Evolutionary conservation across 2,888 invertebrate species (phyloP), one percentile per base, ranked within the genome.

Genomic region (Eurytoma californica): DNA sequence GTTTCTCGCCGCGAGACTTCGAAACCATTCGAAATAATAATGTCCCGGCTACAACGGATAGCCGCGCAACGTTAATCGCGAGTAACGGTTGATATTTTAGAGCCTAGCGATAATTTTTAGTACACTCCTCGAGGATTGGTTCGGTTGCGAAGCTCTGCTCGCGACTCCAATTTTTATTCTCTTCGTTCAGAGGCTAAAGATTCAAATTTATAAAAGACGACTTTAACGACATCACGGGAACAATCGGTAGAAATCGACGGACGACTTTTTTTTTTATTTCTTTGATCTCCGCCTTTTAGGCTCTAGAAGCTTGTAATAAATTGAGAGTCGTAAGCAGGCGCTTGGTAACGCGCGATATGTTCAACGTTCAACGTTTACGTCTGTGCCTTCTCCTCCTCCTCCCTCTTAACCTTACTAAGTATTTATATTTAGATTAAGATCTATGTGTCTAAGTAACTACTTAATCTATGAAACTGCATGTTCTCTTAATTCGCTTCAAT

Each of bases 261-360:
- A 49, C 18, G 20, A 68, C 68, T 68, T 13, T 66, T 60, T 70
- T 65, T 66, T 68, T 13, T 66, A 66, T 70, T 65, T 66, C 24
- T 65, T 75, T 60, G 49, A 70, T 49, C 65, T 63, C 60, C 24
- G 39, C 30, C 47, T 49, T 9, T 53, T 72, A 63, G 28, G 53
- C 63, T 73, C 55, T 55, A 53, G 63, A 65, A 72, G 51, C 60
- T 60, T 28, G 66, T 28, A 28, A 66, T 65, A 39, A 80, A 77
- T 53, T n/a, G 53, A 57, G 9, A 18, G 72, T 72, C 53, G 76
- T 72, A 76, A 76, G 63, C 68, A 74, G 49, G 16, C 12, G 55
- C n/a, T 74, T 79, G 28, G 66, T 72, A 79, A 74, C 77, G 53
- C 80, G 83, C 87, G 89, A 89, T 89, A 89, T 89, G 89, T 89